Percentiles rank a stretch among this genome's conserved stretches.
These are phyloP conservation scores for Pagetopsis macropterus DNA, from an alignment of 2,797 vertebrate genomes.

Conservation along the genomic window DNA sequence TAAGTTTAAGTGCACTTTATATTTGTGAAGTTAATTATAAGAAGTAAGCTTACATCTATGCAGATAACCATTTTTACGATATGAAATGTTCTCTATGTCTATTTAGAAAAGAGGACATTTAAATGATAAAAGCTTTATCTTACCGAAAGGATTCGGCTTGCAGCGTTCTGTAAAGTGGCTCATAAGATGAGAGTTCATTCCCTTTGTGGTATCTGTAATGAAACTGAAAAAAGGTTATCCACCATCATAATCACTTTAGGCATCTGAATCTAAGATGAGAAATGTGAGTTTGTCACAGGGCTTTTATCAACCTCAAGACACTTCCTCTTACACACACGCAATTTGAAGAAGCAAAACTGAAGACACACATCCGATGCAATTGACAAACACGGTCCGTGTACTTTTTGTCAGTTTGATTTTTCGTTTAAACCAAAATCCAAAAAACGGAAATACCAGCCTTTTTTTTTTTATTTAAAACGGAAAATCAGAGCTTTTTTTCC, in stretches of 20 bases:
- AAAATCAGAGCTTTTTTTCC: too few relatives aligned
- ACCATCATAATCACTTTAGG: background rate
- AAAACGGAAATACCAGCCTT: too few relatives aligned
- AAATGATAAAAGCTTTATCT: background rate
- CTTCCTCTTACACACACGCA: constrained; percentile 32
- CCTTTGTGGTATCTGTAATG: fast-evolving
- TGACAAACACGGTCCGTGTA: background rate
- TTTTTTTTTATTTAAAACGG: too few relatives aligned
- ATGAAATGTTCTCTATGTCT: background rate
- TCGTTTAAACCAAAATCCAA: too few relatives aligned
- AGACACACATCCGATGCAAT: fast-evolving
- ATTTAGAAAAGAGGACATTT: background rate
- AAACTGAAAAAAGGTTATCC: fast-evolving
- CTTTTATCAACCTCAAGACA: background rate
- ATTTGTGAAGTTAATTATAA: background rate
- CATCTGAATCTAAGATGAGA: background rate
- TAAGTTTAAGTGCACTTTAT: background rate
- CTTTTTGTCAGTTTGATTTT: too few relatives aligned
- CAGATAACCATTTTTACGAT: background rate
- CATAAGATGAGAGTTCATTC: background rate
- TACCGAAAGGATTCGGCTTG: constrained; percentile 9
- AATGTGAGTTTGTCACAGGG: fast-evolving
- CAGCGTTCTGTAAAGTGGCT: background rate
- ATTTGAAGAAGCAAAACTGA: constrained; percentile 44
- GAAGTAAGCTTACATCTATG: background rate